Evolutionary conservation across 2,113 vertebrate genomes (phyloP), one percentile per base, ranked within the genome.

Genomic region (Cavia porcellus): DNA sequence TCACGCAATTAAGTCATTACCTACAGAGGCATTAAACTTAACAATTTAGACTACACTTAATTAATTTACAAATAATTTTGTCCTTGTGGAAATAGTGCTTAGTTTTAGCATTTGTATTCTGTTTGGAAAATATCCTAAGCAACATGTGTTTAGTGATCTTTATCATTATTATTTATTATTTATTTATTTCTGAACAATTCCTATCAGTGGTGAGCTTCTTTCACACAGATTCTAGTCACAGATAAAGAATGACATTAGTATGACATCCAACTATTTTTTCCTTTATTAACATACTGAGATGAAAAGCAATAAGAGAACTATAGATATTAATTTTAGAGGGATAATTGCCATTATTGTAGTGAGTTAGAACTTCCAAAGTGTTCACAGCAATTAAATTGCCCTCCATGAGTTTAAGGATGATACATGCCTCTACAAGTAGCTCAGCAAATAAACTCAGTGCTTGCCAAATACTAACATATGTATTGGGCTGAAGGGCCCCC

Each of bases 51-150:
- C 45, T 5, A 66, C 66, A 83, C 7, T 45, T 90, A 55, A 87
- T 90, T 96, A 13, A 72, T 89, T 95, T 87, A 83, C 20, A 90
- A 66, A 70, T 81, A 85, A 74, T 87, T 94, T 95, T 92, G 3
- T 84, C 64, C 38, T 90, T 38, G 2, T 47, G 25, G 82, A 96
- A 79, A 82, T 92, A 9, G 42, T 92, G 38, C 7, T 92, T 81
- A 87, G 52, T 55, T 95, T 70, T 17, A 55, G 75, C 85, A 47
- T 28, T 85, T 22, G 93, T 82, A 79, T 17, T 92, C 55, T 89
- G 45, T 42, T 88, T 90, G 62, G 32, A 75, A 93, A 94, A 87
- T n/a, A 59, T 80, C 19, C 19, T 80, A 9, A 80, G 72, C 59
- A 89, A 68, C 25, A 62, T 70, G 10, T 92, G 13, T 70, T 92